A percentile compares a stretch with the other conserved stretches of the same genome.
phyloP scores from a whole-genome alignment of 2,113 vertebrate species.

The Scomber japonicus region DNA sequence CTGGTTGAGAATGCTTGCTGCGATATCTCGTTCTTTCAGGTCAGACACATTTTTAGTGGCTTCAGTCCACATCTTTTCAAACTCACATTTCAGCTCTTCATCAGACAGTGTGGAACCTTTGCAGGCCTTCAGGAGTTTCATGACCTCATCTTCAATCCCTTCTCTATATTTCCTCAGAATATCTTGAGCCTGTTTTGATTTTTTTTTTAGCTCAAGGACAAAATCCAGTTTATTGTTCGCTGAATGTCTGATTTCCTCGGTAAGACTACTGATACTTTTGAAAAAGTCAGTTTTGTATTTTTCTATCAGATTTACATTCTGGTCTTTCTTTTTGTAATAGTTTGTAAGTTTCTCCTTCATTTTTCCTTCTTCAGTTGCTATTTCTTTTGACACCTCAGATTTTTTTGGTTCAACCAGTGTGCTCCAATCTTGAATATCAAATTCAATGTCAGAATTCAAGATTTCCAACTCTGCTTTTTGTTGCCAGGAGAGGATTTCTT shows the following conservation, averaged over 20 bases:
- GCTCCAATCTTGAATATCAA: not conserved
- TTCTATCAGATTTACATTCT: conserved; percentile 66
- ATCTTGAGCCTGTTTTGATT: conserved; percentile 17
- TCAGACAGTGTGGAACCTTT: not conserved
- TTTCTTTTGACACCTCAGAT: not conserved
- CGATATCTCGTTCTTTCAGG: conserved; percentile 49
- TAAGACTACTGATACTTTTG: conserved; percentile 47
- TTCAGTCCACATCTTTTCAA: conserved; percentile 79
- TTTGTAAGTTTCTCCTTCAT: conserved; percentile 22
- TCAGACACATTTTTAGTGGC: not conserved
- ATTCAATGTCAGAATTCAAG: conserved; percentile 46
- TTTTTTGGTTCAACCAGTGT: conserved; percentile 7
- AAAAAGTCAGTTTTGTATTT: conserved; percentile 76
- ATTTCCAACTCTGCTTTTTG: conserved; percentile 56
- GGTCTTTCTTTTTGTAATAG: conserved; percentile 69
- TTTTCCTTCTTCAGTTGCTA: not conserved
- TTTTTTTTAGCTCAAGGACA: conserved; percentile 12
- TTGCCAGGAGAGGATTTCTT: conserved; percentile 56
- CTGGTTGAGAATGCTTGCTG: not conserved
- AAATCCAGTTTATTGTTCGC: conserved; percentile 5
- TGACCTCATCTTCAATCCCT: conserved; percentile 64
- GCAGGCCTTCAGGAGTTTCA: conserved; percentile 41
- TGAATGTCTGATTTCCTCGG: conserved; percentile 47
- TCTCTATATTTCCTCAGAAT: conserved; percentile 49
- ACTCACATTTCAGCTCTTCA: conserved; percentile 30